Evolutionary conservation across 2,888 invertebrate species (phyloP).

Genomic region (Plemyria rubiginata): DNA sequence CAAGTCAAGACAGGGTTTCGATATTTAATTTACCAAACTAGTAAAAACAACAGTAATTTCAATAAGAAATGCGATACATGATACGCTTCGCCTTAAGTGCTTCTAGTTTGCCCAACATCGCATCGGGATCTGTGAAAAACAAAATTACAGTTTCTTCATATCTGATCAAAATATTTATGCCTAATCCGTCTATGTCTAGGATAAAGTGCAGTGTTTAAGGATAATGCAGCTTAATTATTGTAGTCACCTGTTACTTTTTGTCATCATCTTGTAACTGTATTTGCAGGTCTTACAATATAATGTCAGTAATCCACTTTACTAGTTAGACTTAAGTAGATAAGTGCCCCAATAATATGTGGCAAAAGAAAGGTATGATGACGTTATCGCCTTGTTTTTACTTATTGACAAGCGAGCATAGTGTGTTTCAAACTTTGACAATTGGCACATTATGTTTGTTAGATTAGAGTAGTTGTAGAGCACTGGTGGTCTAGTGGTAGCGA

Average conservation of each 20-base stretch:
- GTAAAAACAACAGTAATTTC: too few species aligned
- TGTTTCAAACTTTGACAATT: too few species aligned
- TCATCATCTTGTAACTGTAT: slow-evolving; percentile 26
- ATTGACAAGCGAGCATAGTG: background rate
- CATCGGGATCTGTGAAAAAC: slow-evolving; percentile 52
- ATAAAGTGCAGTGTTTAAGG: slow-evolving; percentile 25
- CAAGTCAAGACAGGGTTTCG: too few species aligned
- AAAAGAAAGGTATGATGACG: slow-evolving; percentile 16
- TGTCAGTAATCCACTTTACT: slow-evolving; percentile 31
- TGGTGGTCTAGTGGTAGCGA: too few species aligned
- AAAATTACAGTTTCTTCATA: slow-evolving; percentile 51
- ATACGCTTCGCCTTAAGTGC: slow-evolving; percentile 45
- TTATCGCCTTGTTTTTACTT: background rate
- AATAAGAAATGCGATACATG: too few species aligned
- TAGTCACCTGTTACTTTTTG: slow-evolving; percentile 37
- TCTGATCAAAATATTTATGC: slow-evolving; percentile 37
- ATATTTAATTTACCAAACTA: too few species aligned
- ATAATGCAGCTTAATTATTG: slow-evolving; percentile 38
- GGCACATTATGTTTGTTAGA: too few species aligned
- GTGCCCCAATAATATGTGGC: slow-evolving; percentile 13
- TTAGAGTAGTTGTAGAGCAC: too few species aligned
- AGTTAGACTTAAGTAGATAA: slow-evolving; percentile 31
- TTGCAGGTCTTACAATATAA: slow-evolving; percentile 26
- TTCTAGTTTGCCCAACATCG: slow-evolving; percentile 54
- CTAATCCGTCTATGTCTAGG: slow-evolving; percentile 40